Percentiles rank a stretch among this genome's conserved stretches.
These are phyloP conservation scores for Pedetes capensis DNA, from an alignment of 2,113 vertebrate species.

Conservation along the genomic window DNA sequence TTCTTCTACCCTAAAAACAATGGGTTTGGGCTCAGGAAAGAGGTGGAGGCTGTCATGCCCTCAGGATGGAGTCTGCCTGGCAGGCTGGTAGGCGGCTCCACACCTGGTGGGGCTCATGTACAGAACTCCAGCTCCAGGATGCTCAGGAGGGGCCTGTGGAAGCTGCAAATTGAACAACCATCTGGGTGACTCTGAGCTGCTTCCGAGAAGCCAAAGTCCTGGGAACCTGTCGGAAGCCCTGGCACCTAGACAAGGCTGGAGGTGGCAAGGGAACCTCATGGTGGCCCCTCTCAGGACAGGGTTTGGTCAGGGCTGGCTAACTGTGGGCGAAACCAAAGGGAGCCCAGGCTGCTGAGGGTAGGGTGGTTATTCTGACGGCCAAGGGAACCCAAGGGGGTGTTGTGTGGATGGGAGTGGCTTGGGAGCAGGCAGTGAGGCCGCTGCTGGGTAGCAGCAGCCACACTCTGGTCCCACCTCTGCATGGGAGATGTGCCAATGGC, in stretches of 20 bases:
- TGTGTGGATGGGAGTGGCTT: neutral
- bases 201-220: neutral
- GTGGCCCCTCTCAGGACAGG: neutral
- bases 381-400: no score
- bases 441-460: neutral
- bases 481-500: neutral
- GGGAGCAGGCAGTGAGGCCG: neutral
- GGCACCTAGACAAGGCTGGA: rapidly evolving
- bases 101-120: rapidly evolving
- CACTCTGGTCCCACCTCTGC: no score
- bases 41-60: neutral
- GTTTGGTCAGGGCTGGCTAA: neutral
- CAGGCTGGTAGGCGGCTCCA: neutral
- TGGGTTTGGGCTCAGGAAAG: neutral
- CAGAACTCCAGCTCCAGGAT: neutral
- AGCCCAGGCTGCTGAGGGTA: neutral
- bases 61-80: neutral
- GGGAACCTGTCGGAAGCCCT: neutral
- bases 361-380: neutral
- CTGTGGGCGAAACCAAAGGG: neutral
- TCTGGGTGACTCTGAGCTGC: neutral
- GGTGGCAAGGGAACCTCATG: neutral
- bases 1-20: neutral
- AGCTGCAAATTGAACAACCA: neutral
- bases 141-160: neutral